phyloP scores from a whole-genome alignment of 64 coral and sea anemone genomes.

The Orbicella faveolata region DNA sequence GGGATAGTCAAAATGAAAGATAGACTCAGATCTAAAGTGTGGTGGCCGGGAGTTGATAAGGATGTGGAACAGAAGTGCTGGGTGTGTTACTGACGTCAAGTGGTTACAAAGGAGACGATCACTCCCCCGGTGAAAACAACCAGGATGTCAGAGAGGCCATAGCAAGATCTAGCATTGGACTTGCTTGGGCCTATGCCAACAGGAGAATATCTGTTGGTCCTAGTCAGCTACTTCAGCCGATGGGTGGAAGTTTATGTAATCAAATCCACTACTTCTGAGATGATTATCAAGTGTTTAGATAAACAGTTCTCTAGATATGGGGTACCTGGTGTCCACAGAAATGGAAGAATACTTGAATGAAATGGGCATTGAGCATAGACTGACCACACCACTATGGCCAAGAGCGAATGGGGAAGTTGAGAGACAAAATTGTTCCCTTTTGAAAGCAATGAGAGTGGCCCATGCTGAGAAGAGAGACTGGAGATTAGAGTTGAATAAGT shows the following conservation, averaged over 20 bases:
- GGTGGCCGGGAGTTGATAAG: slow-evolving; percentile 20
- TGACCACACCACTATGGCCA: no score
- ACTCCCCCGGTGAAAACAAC: not conserved
- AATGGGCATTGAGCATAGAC: slow-evolving; percentile 1
- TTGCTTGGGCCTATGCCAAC: slow-evolving; percentile 10
- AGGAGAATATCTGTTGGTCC: not conserved
- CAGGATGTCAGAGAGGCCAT: no score
- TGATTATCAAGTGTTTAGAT: no score
- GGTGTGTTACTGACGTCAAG: not conserved
- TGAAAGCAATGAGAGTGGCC: slow-evolving; percentile 22
- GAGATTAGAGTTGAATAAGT: slow-evolving; percentile 53
- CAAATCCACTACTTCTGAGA: not conserved
- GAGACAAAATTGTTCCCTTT: no score
- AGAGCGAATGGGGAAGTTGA: no score
- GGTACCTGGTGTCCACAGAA: not conserved
- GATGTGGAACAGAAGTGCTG: slow-evolving; percentile 6
- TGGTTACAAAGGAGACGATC: not conserved
- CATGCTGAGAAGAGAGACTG: slow-evolving; percentile 50
- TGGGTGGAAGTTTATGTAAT: slow-evolving; percentile 26
- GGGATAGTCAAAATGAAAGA: no score
- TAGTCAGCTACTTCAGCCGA: slow-evolving; percentile 5
- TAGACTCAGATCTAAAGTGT: slow-evolving; percentile 29
- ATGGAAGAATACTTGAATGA: slow-evolving; percentile 27
- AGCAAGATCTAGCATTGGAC: not conserved
- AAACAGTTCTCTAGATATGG: not conserved